Base-by-base conservation (phyloP, 2,888 invertebrate species). In the Automeris io region DNA sequence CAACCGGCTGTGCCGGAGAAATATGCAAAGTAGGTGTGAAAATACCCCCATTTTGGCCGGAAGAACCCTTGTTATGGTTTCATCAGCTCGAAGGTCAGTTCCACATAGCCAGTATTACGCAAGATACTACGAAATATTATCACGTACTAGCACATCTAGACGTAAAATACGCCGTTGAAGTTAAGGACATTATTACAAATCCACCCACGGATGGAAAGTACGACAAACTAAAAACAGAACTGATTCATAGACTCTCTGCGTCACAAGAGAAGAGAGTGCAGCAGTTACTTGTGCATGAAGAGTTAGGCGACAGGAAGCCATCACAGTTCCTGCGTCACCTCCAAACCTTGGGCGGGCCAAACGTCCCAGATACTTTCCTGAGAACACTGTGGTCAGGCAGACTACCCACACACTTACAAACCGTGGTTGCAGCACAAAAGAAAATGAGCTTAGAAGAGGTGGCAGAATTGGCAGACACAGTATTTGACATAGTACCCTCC, bases 21-120 rank as follows among this genome's bases (percentile, higher is more conserved):
- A n/a, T n/a, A n/a, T n/a, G n/a, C n/a, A n/a, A n/a, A n/a, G n/a
- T n/a, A n/a, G n/a, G n/a, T n/a, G n/a, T n/a, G n/a, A n/a, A n/a
- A n/a, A n/a, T n/a, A n/a, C n/a, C n/a, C n/a, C n/a, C n/a, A n/a
- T n/a, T n/a, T n/a, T n/a, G n/a, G n/a, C n/a, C n/a, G n/a, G 50
- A 57, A 13, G 46, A 53, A 25, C 54, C 54, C 1, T 47, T 40
- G 2, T 7, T 52, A 5, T 52, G 56, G 54, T 57, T 54, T 32
- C 49, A 48, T 0, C 46, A 49, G 25, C 21, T 53, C 1, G 52
- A 54, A 25, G 43, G 47, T 1, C 50, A 55, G n/a, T 54, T 55
- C 25, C 29, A 24, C 0, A 19, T 47, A 0, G 37, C 42, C 2
- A 37, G 35, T 3, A 50, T 54, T 3, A 49, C 40, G 2, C 22